Evolutionary conservation across 2,797 vertebrate genomes (phyloP).

Genomic region (Anguilla obscura): DNA sequence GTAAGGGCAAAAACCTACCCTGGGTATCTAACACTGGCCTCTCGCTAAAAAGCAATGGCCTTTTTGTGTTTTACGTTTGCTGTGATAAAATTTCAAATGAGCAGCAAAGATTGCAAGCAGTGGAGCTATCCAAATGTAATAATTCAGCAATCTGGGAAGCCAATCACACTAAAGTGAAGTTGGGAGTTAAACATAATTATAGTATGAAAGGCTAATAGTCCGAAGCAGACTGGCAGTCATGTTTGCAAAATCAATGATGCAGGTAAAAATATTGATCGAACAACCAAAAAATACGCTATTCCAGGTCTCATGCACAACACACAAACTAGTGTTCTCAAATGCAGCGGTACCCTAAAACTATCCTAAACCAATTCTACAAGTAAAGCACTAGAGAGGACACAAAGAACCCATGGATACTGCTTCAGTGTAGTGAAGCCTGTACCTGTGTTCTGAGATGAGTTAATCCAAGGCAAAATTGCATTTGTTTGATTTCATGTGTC

Average conservation of each 20-base stretch:
- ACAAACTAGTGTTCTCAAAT: background rate
- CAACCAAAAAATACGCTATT: background rate
- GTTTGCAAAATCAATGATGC: background rate
- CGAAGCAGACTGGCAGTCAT: background rate
- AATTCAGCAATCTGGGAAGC: background rate
- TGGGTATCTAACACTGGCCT: background rate
- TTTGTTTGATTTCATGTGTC: background rate
- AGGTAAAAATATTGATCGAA: background rate
- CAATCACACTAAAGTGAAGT: background rate
- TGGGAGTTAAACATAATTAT: background rate
- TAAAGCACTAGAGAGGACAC: background rate
- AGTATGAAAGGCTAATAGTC: background rate
- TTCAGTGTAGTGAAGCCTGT: background rate
- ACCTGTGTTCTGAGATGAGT: background rate
- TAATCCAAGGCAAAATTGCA: background rate
- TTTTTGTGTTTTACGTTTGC: background rate
- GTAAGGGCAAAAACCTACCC: background rate
- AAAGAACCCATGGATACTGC: background rate
- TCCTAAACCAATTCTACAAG: background rate
- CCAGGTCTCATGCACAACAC: background rate
- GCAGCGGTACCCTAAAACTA: background rate
- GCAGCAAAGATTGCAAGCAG: background rate
- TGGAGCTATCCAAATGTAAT: conserved; percentile 9
- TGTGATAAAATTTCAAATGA: background rate
- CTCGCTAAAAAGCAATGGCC: background rate